A percentile compares a stretch with the other conserved stretches of the same genome.
These are phyloP conservation scores for Andinoacara biseriatus DNA, from an alignment of 2,113 vertebrate species.

Conservation along the genomic window DNA sequence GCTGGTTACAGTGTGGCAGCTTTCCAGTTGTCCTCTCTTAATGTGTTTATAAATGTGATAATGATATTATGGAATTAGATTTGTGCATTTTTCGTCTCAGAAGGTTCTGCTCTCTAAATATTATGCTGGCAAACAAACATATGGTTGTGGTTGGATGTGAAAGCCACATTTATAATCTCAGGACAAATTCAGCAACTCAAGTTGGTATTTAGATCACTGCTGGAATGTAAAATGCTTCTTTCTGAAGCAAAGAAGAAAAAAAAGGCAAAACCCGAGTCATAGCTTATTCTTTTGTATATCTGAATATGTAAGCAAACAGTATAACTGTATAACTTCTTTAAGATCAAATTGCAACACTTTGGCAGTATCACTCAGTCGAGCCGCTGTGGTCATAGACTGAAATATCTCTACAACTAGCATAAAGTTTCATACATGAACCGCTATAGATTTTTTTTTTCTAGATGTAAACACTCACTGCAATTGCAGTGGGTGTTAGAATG, in stretches of 20 bases:
- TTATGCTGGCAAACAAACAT: conserved; percentile 63
- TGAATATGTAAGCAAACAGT: not conserved
- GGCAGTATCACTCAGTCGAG: not conserved
- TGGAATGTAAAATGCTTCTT: conserved; percentile 52
- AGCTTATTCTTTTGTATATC: not conserved
- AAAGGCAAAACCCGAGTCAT: not conserved
- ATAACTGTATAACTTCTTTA: not conserved
- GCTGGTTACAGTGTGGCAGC: conserved; percentile 38
- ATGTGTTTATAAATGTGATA: conserved; percentile 68
- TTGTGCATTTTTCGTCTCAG: conserved; percentile 10
- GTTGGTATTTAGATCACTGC: conserved; percentile 36
- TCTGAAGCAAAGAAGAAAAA: not conserved
- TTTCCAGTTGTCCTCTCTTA: conserved; percentile 51
- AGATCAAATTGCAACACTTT: not conserved
- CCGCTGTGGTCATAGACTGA: not conserved
- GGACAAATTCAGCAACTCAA: conserved; percentile 52
- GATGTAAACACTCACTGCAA: not conserved
- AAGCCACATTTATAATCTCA: conserved; percentile 58
- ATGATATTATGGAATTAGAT: conserved; percentile 56
- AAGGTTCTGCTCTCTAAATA: conserved; percentile 50
- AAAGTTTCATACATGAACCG: not conserved
- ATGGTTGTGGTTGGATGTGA: conserved; percentile 56
- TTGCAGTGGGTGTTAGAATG: not conserved
- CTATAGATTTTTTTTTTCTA: not conserved
- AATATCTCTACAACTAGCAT: not conserved